Evolutionary conservation across 2,888 invertebrate species (phyloP), one percentile per base, ranked within the genome.

Genomic region (Stenoptilia bipunctidactyla): DNA sequence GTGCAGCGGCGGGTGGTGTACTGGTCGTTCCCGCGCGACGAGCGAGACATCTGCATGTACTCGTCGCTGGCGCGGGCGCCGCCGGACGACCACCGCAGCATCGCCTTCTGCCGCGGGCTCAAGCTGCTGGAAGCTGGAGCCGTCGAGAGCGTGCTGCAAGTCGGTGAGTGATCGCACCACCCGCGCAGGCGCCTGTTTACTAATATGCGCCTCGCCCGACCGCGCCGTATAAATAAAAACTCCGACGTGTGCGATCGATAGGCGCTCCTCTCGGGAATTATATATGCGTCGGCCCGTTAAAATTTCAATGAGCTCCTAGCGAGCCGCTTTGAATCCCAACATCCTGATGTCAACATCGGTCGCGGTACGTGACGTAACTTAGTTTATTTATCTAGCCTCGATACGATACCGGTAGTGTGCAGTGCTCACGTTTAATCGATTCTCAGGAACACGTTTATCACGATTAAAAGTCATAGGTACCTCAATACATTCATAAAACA

Each of bases 41-140:
- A 94, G 76, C 86, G 91, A 64, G 93, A 93, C 83, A 93, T 94
- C 71, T 92, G 92, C 80, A 93, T 94, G 92, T 94, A 94, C 84
- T 93, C 92, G 56, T 92, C 92, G 54, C 86, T 92, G 77, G 83
- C 83, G 62, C 74, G 85, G 46, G 84, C 84, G 68, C 83, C 85
- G 48, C 82, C 85, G 53, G 86, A 87, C 65, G 92, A 93, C 82
- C 89, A 89, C 71, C 90, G 91, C 76, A 92, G 90, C 85, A 86
- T 93, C 65, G 92, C 93, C 63, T 94, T 93, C 85, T 91, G 92
- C 85, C 91, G 92, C 72, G 94, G 94, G 73, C 88, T 93, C 73
- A 91, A 92, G 76, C 86, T 94, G 60, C 86, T 93, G 53, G 93
- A 94, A 72, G 88, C 88, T 55, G 92, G 92, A 61, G 91, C 92